Conservation (phyloP, 2,888 invertebrate species). For the Dusona sp. region DNA sequence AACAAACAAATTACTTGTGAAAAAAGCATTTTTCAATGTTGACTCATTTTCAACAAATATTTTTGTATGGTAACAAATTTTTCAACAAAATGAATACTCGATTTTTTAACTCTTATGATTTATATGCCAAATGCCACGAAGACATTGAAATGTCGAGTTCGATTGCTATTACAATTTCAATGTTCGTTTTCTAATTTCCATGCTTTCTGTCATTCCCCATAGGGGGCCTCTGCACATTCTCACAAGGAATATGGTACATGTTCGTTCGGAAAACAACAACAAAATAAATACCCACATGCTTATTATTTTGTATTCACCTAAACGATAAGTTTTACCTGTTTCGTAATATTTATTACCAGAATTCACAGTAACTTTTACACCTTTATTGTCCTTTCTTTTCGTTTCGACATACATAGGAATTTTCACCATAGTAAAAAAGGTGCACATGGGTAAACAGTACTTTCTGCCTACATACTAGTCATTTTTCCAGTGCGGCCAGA, state of each 20-base stretch:
- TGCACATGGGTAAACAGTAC: background rate
- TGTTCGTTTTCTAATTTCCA: background rate
- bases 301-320: background rate
- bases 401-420: slow-evolving; percentile 8
- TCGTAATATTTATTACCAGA: background rate
- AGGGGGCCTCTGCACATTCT: background rate
- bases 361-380: background rate
- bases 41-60: background rate
- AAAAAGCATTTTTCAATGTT: background rate
- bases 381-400: slow-evolving; percentile 17
- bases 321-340: background rate
- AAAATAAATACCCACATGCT: background rate
- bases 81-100: background rate
- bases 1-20: background rate
- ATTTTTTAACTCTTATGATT: background rate
- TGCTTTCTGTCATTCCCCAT: background rate
- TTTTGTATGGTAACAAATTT: background rate
- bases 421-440: background rate
- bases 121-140: background rate
- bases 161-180: background rate
- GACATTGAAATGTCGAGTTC: background rate
- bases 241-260: background rate
- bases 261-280: background rate
- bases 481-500: background rate
- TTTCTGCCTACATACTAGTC: slow-evolving; percentile 8